These are phyloP conservation scores for Magallana angulata DNA, from an alignment of 1,140 invertebrate genomes.

Conservation along the genomic window DNA sequence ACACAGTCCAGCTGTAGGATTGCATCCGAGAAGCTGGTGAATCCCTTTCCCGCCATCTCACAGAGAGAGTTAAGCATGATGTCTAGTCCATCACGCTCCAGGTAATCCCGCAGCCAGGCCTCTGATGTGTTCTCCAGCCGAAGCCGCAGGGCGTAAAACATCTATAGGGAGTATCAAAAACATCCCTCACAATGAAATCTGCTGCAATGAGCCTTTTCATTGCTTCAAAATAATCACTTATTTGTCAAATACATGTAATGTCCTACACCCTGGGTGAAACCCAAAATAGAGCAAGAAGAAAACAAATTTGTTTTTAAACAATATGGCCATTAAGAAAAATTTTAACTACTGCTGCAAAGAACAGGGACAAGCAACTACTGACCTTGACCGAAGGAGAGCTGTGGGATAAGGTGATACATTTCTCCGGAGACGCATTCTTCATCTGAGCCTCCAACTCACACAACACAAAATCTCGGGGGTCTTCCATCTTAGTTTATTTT, in stretches of 20 bases:
- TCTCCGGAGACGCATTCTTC: slow-evolving; percentile 48
- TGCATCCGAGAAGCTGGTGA: slow-evolving; percentile 70
- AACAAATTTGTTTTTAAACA: too few species aligned
- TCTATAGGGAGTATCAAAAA: neutral
- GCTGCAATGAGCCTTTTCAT: too few species aligned
- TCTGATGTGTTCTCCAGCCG: slow-evolving; percentile 61
- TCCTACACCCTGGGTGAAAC: too few species aligned
- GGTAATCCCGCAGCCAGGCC: slow-evolving; percentile 68
- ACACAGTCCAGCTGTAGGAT: slow-evolving; percentile 71
- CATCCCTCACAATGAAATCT: too few species aligned
- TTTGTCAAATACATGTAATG: too few species aligned
- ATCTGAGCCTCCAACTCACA: slow-evolving; percentile 50
- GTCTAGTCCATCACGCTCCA: slow-evolving; percentile 66
- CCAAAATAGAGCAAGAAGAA: too few species aligned
- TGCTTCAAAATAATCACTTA: too few species aligned
- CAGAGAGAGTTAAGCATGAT: slow-evolving; percentile 66
- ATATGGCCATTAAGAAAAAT: too few species aligned
- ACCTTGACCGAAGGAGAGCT: slow-evolving; percentile 49
- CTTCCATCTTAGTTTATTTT: neutral
- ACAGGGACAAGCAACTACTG: neutral
- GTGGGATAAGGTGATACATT: slow-evolving; percentile 50
- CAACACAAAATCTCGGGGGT: slow-evolving; percentile 12
- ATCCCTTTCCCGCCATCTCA: slow-evolving; percentile 65
- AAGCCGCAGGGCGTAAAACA: slow-evolving; percentile 66
- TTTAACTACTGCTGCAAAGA: too few species aligned